Base-by-base conservation (phyloP, 1,140 invertebrate genomes). In the Drosophila pachea region DNA sequence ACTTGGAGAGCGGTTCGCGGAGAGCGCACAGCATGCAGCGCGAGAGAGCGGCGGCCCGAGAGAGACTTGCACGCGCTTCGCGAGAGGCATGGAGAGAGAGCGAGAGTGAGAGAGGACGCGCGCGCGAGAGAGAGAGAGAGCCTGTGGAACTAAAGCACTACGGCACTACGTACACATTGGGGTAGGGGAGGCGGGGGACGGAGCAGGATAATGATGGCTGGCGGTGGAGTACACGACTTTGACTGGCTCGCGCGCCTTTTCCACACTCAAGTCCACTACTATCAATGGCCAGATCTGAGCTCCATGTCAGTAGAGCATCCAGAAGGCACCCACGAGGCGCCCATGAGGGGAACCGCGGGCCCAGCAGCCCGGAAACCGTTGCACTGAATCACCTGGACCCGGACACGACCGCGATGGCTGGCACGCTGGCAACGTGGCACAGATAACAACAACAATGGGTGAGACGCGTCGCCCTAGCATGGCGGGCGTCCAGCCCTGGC, bases 141-240 rank as follows among this genome's bases (percentile, higher is more conserved):
- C 42, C 43, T 61, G n/a, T 68, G 31, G 54, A 69, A 79, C 74
- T 86, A 86, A 84, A 77, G 68, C 70, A 86, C 67, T 86, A 70
- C 45, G 66, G 50, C 33, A 73, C 53, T 45, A 36, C 62, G 42
- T 35, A 35, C 38, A 38, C 64, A n/a, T n/a, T n/a, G 55, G 54
- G 56, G 50, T 45, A 43, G 32, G 43, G 58, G 38, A n/a, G 22
- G 56, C 38, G 33, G 36, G 64, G 32, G 14, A 29, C 22, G 45
- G 36, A 12, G 43, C n/a, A 59, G 73, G 76, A 61, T 50, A 63
- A 47, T 33, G 79, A 74, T 64, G 71, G 52, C 60, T 64, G 64
- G 50, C 49, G 64, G 50, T 40, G 59, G 81, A 64, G 47, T 66
- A 78, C 48, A 62, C 67, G 58, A 62, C 65, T 74, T 63, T 71